Conservation (phyloP, 2,113 vertebrate species). For the Malurus cyaneus region DNA sequence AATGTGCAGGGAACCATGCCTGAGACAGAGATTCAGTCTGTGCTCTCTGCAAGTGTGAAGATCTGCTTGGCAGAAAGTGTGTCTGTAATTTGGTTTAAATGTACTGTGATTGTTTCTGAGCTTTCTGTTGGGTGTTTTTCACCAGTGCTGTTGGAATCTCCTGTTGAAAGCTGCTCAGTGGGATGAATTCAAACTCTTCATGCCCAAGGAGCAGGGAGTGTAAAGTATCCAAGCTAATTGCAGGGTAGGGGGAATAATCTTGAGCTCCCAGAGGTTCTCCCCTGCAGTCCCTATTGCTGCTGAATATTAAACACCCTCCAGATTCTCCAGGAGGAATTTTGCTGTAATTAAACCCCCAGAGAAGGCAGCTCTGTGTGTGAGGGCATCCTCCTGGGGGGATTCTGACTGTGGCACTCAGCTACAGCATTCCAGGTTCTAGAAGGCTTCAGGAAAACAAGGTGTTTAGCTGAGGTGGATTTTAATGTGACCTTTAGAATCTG, state of each 20-base stretch:
- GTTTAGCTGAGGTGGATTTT: not conserved
- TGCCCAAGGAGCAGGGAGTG: not conserved
- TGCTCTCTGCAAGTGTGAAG: not conserved
- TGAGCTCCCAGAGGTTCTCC: not conserved
- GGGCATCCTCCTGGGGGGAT: not conserved
- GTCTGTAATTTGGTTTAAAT: not conserved
- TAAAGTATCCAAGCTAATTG: constrained; percentile 28
- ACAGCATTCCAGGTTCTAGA: not conserved
- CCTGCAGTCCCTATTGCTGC: not conserved
- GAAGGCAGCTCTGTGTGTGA: accelerated
- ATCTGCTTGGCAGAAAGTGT: not conserved
- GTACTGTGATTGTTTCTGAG: not conserved
- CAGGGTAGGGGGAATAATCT: not conserved
- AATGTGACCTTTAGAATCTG: not conserved
- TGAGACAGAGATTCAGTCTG: not conserved
- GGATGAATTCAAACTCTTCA: not conserved
- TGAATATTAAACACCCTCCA: not conserved
- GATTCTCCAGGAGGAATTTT: not conserved
- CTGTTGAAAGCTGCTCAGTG: not conserved
- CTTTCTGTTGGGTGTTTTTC: not conserved
- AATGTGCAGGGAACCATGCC: not conserved
- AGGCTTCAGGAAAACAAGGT: not conserved
- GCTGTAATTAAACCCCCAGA: not conserved
- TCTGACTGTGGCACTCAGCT: not conserved
- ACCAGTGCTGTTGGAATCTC: not conserved